Percentiles rank a stretch among this genome's conserved stretches.
Evolutionary conservation across 1,140 invertebrate genomes (phyloP).

Genomic region (Eumaeus atala): DNA sequence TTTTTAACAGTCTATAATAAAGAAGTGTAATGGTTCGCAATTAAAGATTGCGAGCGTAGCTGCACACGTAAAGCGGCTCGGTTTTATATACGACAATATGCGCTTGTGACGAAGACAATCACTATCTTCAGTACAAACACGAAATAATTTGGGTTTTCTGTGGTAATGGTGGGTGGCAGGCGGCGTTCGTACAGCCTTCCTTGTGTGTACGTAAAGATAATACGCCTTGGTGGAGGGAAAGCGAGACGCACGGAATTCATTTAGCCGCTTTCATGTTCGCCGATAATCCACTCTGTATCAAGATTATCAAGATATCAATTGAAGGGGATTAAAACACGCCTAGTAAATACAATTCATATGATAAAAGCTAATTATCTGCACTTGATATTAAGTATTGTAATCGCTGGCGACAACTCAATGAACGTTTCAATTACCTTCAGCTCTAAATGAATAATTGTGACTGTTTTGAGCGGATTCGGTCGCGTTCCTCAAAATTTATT

Average conservation of each 20-base stretch:
- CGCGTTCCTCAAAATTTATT: too few relatives aligned
- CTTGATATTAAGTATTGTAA: constrained; percentile 21
- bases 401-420: neutral
- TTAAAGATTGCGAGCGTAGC: neutral
- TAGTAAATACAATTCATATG: constrained; percentile 57
- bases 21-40: too few relatives aligned
- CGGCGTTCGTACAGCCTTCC: constrained; percentile 15
- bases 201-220: constrained; percentile 47
- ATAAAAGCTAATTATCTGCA: constrained; percentile 59
- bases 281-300: constrained; percentile 67
- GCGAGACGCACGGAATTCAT: constrained; percentile 69
- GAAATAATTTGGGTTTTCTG: constrained; percentile 15
- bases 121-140: constrained; percentile 17
- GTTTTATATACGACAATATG: neutral
- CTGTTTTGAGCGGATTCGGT: too few relatives aligned
- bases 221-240: constrained; percentile 46
- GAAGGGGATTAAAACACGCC: constrained; percentile 56
- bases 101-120: neutral
- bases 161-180: constrained; percentile 16
- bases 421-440: neutral
- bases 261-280: constrained; percentile 67
- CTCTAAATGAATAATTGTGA: too few relatives aligned
- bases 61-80: neutral
- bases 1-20: too few relatives aligned
- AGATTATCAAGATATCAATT: constrained; percentile 69